These are phyloP conservation scores for Chromobotia macracanthus DNA, from an alignment of 2,797 vertebrate species.

Conservation along the genomic window DNA sequence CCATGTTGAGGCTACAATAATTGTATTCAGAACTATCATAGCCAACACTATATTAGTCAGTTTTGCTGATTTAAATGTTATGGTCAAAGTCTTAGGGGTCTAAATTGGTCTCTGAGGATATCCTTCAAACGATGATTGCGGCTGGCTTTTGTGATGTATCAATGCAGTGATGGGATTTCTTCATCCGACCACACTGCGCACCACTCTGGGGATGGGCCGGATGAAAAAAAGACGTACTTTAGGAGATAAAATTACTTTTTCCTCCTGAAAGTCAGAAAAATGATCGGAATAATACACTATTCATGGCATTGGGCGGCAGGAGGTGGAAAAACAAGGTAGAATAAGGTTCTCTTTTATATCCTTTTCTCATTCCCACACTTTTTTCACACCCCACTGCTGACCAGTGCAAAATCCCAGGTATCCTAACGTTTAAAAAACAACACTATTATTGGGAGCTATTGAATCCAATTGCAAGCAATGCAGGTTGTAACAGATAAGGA, in stretches of 20 bases:
- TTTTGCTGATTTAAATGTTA: slow-evolving; percentile 66
- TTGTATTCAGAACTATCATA: slow-evolving; percentile 54
- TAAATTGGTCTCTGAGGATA: slow-evolving; percentile 70
- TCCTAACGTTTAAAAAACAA: slow-evolving; percentile 92
- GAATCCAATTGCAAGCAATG: slow-evolving; percentile 87
- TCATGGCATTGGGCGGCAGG: slow-evolving; percentile 67
- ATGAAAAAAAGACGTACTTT: slow-evolving; percentile 64
- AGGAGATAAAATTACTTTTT: slow-evolving; percentile 79
- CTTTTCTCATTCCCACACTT: slow-evolving; percentile 57
- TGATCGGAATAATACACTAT: slow-evolving; percentile 75
- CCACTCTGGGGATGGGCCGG: slow-evolving; percentile 60
- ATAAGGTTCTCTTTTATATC: slow-evolving; percentile 66
- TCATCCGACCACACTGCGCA: slow-evolving; percentile 67
- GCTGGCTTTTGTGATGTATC: slow-evolving; percentile 73
- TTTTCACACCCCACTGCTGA: slow-evolving; percentile 78
- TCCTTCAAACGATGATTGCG: slow-evolving; percentile 65
- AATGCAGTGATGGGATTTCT: slow-evolving; percentile 65
- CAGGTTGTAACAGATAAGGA: slow-evolving; percentile 87
- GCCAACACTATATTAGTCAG: slow-evolving; percentile 47
- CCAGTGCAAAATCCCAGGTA: slow-evolving; percentile 84
- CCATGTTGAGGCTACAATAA: slow-evolving; percentile 54
- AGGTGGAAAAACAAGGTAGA: slow-evolving; percentile 53
- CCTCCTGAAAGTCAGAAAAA: slow-evolving; percentile 73
- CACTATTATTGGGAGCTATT: slow-evolving; percentile 84
- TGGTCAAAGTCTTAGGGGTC: slow-evolving; percentile 66